Evolutionary conservation across 2,113 vertebrate genomes (phyloP).

Genomic region (Gallinago jamesoni): DNA sequence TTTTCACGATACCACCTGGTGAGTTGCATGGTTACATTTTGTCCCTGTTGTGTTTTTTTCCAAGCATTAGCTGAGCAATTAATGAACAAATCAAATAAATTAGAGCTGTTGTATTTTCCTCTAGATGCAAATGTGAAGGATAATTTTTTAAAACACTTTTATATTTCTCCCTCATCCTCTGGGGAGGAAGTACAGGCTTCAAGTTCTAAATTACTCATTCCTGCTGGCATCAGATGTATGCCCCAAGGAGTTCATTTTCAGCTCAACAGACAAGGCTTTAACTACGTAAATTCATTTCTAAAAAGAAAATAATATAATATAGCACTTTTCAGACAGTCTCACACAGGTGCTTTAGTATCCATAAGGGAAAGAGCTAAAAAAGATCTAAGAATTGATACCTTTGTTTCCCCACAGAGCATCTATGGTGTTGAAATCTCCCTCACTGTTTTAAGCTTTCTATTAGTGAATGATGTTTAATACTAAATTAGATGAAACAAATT

Average conservation of each 20-base stretch:
- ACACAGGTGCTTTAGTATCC: conserved; percentile 12
- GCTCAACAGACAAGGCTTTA: conserved; percentile 51
- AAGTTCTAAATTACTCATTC: conserved; percentile 67
- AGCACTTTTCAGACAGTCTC: conserved; percentile 2
- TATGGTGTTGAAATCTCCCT: background rate
- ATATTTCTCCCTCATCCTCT: conserved; percentile 10
- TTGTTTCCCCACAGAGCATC: background rate
- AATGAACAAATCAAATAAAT: conserved; percentile 71
- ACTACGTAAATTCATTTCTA: conserved; percentile 53
- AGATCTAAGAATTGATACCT: background rate
- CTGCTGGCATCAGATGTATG: conserved; percentile 59
- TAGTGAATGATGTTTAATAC: background rate
- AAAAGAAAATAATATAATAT: conserved; percentile 59
- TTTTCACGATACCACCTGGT: background rate
- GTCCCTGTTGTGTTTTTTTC: conserved; percentile 41
- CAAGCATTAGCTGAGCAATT: conserved; percentile 66
- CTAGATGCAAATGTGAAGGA: conserved; percentile 53
- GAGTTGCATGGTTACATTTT: conserved; percentile 33
- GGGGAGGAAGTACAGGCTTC: conserved; percentile 55
- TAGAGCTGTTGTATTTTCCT: conserved; percentile 36
- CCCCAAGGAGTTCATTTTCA: conserved; percentile 62
- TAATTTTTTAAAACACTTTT: conserved; percentile 53
- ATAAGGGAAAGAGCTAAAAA: background rate
- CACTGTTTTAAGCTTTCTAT: background rate
- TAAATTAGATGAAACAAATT: background rate